A percentile compares a stretch with the other conserved stretches of the same genome.
Evolutionary conservation across 2,888 invertebrate species (phyloP).

Genomic region (Protodeltote pygarga): DNA sequence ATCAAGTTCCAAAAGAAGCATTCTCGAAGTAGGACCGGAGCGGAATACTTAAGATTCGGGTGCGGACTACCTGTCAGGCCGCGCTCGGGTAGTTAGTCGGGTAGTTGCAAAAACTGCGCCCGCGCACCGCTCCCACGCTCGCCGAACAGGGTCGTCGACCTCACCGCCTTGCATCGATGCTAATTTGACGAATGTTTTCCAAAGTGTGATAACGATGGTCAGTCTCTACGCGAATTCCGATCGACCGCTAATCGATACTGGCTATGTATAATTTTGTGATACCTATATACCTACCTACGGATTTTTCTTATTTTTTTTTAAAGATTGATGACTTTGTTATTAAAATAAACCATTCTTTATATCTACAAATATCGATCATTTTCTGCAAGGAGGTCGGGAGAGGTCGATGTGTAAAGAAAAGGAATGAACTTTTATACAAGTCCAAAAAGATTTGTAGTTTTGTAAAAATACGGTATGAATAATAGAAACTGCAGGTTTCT

Average conservation of each 20-base stretch:
- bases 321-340: no score
- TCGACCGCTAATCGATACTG: slow-evolving; percentile 38
- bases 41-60: slow-evolving; percentile 56
- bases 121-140: slow-evolving; percentile 74
- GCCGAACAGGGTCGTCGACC: slow-evolving; percentile 69
- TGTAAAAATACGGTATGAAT: no score
- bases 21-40: slow-evolving; percentile 41
- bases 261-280: slow-evolving; percentile 26
- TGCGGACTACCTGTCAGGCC: slow-evolving; percentile 57
- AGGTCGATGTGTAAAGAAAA: no score
- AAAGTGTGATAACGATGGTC: slow-evolving; percentile 51
- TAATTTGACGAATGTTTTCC: slow-evolving; percentile 77
- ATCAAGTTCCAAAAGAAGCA: slow-evolving; percentile 35
- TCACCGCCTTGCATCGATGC: slow-evolving; percentile 72
- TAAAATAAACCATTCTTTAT: no score
- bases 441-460: no score
- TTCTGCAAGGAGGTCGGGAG: no score
- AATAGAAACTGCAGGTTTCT: no score
- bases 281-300: neutral
- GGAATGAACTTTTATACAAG: no score
- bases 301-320: slow-evolving; percentile 3
- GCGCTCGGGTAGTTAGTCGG: slow-evolving; percentile 53
- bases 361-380: no score
- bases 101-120: slow-evolving; percentile 76
- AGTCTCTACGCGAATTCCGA: slow-evolving; percentile 47